Conservation (phyloP, 2,797 vertebrate genomes). For the Cetoscarus ocellatus region DNA sequence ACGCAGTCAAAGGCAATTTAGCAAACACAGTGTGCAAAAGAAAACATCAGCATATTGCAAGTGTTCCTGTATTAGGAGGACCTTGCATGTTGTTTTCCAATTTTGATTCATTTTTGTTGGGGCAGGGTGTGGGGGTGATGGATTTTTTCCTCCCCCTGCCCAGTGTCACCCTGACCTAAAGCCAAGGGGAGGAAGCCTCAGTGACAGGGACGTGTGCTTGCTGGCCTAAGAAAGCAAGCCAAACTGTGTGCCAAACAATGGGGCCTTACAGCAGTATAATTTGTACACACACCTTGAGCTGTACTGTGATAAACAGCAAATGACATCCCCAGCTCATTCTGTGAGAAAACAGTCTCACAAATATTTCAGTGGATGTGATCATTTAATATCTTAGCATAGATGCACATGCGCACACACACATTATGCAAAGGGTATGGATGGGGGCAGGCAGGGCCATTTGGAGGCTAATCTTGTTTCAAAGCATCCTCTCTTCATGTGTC, state of each 20-base stretch:
- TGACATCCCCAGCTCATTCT: constrained; percentile 42
- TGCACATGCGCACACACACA: constrained; percentile 40
- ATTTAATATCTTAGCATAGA: constrained; percentile 62
- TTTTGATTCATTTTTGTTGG: constrained; percentile 84
- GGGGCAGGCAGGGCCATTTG: constrained; percentile 72
- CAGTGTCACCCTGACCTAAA: constrained; percentile 78
- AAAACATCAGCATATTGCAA: constrained; percentile 98
- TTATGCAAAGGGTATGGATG: constrained; percentile 65
- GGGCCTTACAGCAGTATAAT: constrained; percentile 53
- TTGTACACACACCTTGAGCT: constrained; percentile 45
- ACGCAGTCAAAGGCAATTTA: constrained; percentile 99
- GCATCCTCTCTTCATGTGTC: constrained; percentile 78
- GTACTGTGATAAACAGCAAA: constrained; percentile 43
- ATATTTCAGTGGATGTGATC: constrained; percentile 65
- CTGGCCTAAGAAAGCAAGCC: constrained; percentile 45
- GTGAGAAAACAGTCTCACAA: constrained; percentile 63
- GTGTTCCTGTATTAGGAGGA: constrained; percentile 86
- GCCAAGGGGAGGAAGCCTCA: constrained; percentile 66
- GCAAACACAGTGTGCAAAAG: constrained; percentile 96
- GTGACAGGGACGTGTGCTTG: constrained; percentile 52
- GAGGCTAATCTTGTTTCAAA: constrained; percentile 85
- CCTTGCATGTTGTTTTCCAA: constrained; percentile 85
- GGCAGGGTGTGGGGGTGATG: constrained; percentile 56
- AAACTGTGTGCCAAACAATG: constrained; percentile 46
- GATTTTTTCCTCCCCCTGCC: constrained; percentile 55